A percentile compares a stretch with the other conserved stretches of the same genome.
Evolutionary conservation across 2,113 vertebrate genomes (phyloP).

Genomic region (Tragelaphus strepsiceros): DNA sequence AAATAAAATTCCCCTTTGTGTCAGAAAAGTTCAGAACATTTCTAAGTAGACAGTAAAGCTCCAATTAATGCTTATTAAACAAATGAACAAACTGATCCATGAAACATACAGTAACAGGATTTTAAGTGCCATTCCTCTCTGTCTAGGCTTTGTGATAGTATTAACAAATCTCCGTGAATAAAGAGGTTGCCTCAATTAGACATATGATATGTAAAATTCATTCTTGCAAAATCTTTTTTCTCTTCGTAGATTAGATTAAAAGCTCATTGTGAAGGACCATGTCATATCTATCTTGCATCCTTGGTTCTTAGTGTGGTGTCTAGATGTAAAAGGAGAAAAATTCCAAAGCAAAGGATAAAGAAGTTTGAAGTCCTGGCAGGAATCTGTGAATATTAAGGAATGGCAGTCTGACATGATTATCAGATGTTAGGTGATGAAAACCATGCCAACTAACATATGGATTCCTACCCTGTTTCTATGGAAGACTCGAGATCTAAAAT

Average conservation of each 20-base stretch:
- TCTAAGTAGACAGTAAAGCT: background rate
- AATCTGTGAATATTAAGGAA: slow-evolving; percentile 54
- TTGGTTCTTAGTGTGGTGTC: background rate
- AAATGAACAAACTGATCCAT: slow-evolving; percentile 32
- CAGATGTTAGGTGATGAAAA: slow-evolving; percentile 56
- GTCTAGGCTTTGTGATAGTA: background rate
- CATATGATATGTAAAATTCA: slow-evolving; percentile 31
- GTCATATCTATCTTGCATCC: background rate
- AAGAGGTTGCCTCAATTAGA: slow-evolving; percentile 40
- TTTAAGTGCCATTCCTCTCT: slow-evolving; percentile 15
- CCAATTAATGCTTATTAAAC: slow-evolving; percentile 48
- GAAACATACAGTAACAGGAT: background rate
- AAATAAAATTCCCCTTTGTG: slow-evolving; percentile 19
- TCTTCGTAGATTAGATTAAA: background rate
- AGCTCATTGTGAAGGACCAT: background rate
- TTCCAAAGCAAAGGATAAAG: background rate
- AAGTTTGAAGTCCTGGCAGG: slow-evolving; percentile 39
- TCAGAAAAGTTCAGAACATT: slow-evolving; percentile 9
- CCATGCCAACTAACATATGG: slow-evolving; percentile 62
- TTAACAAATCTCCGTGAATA: slow-evolving; percentile 31
- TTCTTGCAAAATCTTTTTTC: background rate
- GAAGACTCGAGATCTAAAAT: slow-evolving; percentile 63
- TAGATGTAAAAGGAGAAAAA: background rate
- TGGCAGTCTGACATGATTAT: slow-evolving; percentile 26
- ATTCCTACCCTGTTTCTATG: slow-evolving; percentile 55